Conservation (phyloP, 2,888 invertebrate genomes). For the Zaprionus bogoriensis region DNA sequence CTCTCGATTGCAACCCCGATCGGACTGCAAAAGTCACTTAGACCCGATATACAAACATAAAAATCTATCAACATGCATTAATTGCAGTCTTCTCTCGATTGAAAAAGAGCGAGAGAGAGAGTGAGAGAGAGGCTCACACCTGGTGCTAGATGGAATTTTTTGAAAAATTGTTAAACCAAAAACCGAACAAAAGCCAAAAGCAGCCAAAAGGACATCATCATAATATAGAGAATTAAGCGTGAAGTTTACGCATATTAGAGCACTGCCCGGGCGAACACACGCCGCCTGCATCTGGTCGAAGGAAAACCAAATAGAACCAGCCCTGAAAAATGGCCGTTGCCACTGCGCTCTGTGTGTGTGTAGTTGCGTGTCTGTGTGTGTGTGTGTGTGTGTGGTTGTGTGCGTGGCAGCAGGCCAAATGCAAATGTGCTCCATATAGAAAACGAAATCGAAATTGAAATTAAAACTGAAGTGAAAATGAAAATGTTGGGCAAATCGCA, state of each 20-base stretch:
- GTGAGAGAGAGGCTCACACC: conserved; percentile 58
- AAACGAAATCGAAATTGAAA: conserved; percentile 15
- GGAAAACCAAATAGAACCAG: conserved; percentile 35
- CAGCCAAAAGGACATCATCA: conserved; percentile 77
- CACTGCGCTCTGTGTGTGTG: background rate
- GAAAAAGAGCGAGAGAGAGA: conserved; percentile 17
- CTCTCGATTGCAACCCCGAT: conserved; percentile 39
- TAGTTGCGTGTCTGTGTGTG: too few species aligned
- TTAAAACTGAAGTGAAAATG: conserved; percentile 20
- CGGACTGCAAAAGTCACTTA: conserved; percentile 40
- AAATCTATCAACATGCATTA: conserved; percentile 75
- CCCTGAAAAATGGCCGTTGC: conserved; percentile 32
- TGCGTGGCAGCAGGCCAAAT: conserved; percentile 47
- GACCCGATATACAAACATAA: conserved; percentile 74
- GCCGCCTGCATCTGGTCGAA: conserved; percentile 72
- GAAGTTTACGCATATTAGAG: conserved; percentile 82
- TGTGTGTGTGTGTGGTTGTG: conserved; percentile 5
- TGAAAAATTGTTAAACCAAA: conserved; percentile 59
- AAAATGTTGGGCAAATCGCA: conserved; percentile 11
- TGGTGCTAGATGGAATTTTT: conserved; percentile 57
- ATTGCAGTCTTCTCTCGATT: conserved; percentile 53
- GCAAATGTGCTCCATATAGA: conserved; percentile 53
- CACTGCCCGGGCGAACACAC: conserved; percentile 66
- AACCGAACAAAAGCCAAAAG: conserved; percentile 72
- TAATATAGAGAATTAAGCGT: conserved; percentile 80